These are phyloP conservation scores for Hylia prasina DNA, from an alignment of 2,113 vertebrate species.

Conservation along the genomic window DNA sequence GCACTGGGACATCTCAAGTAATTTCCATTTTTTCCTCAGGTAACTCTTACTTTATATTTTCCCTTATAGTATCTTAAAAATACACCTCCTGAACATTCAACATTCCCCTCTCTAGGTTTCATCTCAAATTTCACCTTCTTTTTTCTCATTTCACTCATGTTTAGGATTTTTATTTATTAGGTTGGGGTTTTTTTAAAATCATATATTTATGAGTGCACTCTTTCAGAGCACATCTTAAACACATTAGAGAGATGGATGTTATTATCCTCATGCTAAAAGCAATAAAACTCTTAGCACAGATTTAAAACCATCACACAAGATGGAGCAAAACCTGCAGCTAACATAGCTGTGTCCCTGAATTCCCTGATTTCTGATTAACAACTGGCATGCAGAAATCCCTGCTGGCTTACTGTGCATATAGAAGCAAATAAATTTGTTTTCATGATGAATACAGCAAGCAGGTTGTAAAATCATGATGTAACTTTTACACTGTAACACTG, in stretches of 20 bases:
- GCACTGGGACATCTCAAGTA: background rate
- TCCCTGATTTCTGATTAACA: background rate
- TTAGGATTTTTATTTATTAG: background rate
- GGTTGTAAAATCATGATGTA: background rate
- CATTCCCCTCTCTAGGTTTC: background rate
- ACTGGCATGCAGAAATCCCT: background rate
- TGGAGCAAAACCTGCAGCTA: background rate
- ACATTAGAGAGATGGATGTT: background rate
- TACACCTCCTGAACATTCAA: background rate
- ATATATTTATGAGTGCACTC: background rate
- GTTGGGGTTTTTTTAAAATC: rapidly evolving
- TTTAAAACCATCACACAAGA: background rate
- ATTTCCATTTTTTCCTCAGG: background rate
- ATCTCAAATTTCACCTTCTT: background rate
- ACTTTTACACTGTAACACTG: background rate
- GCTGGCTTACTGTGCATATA: background rate
- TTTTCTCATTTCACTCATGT: background rate
- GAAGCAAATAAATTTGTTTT: background rate
- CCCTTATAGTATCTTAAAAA: background rate
- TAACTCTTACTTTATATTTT: background rate
- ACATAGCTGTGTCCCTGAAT: background rate
- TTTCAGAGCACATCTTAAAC: background rate
- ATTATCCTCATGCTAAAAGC: background rate
- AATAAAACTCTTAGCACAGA: background rate
- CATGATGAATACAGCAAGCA: background rate